These are phyloP conservation scores for Orussus abietinus DNA, from an alignment of 1,140 invertebrate genomes.

Conservation along the genomic window DNA sequence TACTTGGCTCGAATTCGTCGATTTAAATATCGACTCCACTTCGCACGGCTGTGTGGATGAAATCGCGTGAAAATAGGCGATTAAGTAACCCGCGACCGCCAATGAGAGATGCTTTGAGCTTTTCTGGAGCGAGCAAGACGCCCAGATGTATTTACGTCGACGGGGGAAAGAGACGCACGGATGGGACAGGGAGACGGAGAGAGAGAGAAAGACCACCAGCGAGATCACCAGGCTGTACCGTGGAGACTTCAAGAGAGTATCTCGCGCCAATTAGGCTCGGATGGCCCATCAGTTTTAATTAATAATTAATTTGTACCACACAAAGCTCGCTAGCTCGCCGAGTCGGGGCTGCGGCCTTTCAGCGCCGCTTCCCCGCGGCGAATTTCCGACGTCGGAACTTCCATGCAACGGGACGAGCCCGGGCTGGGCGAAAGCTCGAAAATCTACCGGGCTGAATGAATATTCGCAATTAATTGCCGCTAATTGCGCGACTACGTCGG, in stretches of 20 bases:
- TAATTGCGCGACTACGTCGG: conserved; percentile 28
- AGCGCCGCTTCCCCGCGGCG: neutral
- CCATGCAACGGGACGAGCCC: conserved; percentile 9
- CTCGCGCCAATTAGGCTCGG: conserved; percentile 16
- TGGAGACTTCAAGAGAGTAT: conserved; percentile 4
- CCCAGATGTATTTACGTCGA: too few species aligned
- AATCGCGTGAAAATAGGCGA: too few species aligned
- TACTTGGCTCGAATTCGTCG: too few species aligned
- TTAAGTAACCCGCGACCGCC: too few species aligned
- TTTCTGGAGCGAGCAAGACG: too few species aligned
- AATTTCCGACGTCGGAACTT: conserved; percentile 20
- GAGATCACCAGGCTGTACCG: too few species aligned
- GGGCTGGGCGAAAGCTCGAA: neutral
- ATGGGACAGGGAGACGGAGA: too few species aligned
- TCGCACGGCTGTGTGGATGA: too few species aligned
- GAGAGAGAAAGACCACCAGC: neutral
- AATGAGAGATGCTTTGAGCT: too few species aligned
- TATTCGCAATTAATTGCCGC: conserved; percentile 29
- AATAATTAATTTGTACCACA: conserved; percentile 32
- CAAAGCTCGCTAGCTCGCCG: conserved; percentile 23
- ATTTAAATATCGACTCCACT: too few species aligned
- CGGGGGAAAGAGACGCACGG: too few species aligned
- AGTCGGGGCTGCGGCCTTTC: neutral
- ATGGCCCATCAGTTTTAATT: conserved; percentile 34
- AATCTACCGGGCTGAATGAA: conserved; percentile 19